These are phyloP conservation scores for Ammodytes marinus DNA, from an alignment of 2,113 vertebrate genomes.

Conservation along the genomic window DNA sequence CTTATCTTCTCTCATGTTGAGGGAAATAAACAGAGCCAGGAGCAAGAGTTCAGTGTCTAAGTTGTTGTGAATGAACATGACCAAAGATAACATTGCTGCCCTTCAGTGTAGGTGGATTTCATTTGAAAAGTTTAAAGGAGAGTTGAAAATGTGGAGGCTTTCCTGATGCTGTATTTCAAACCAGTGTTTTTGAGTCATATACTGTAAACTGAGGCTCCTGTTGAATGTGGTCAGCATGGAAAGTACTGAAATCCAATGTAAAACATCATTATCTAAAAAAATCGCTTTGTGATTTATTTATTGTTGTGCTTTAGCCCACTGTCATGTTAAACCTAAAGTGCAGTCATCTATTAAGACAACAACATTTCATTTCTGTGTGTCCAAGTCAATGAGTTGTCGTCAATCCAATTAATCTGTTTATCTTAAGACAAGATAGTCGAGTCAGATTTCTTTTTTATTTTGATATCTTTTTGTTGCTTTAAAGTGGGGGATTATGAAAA, in stretches of 20 bases:
- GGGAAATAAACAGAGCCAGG: slow-evolving; percentile 3
- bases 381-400: background rate
- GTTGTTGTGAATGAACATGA: slow-evolving; percentile 37
- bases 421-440: too few relatives aligned
- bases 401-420: background rate
- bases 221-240: background rate
- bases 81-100: slow-evolving; percentile 22
- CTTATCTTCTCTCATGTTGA: slow-evolving; percentile 40
- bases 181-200: background rate
- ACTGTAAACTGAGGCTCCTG: background rate
- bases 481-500: background rate
- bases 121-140: background rate
- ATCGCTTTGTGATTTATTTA: too few relatives aligned
- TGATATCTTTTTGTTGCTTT: background rate
- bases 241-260: background rate
- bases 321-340: background rate
- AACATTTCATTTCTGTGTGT: too few relatives aligned
- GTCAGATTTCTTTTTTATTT: too few relatives aligned
- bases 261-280: too few relatives aligned
- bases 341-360: background rate
- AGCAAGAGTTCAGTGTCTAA: slow-evolving; percentile 34
- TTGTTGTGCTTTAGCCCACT: background rate
- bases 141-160: background rate
- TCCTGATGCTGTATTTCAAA: background rate
- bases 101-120: slow-evolving; percentile 32